Base-by-base conservation (phyloP, 1,140 invertebrate species). In the Zaprionus tsacasi region DNA sequence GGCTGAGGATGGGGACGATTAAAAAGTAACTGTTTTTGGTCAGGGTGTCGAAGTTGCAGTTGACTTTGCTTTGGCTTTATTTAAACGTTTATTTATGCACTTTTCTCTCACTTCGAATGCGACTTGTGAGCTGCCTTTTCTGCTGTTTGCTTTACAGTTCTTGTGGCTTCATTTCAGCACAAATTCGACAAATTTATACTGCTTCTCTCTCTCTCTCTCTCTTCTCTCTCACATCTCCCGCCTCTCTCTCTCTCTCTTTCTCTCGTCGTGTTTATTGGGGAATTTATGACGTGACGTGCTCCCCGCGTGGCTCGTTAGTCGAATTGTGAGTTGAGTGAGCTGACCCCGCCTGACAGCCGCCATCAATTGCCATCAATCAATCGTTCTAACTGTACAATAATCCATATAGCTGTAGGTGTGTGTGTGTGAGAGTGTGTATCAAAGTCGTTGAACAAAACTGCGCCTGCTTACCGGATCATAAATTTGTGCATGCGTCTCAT, bases 401-500 rank as follows among this genome's bases (percentile, higher is more conserved):
- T 50, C 45, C 17, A 45, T 45, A 45, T 21, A 59, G 52, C 48
- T 72, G n/a, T 35, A 33, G 35, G 10, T 58, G 21, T 38, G 45
- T 38, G 30, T 56, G 30, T 17, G 10, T 33, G 25, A 52, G 58
- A 64, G 55, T 33, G 40, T 48, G 33, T 64, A 58, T 70, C 50
- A 43, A 25, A 71, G 50, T 56, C 43, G 43, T 78, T 88, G 74
- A 91, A 89, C 89, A 89, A 89, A 91, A 86, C 89, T 91, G 89
- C 81, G 85, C 77, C 79, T 89, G 89, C 75, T 75, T 78, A 87
- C 80, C 90, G 77, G 82, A 91, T 90, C 91, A 90, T 91, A 91
- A 91, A 91, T 91, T 90, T 91, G 90, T 91, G 90, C 90, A 92
- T 91, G 74, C 83, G 91, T 91, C 83, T 91, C 90, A 91, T 91